Evolutionary conservation across 2,888 invertebrate species (phyloP), one percentile per base, ranked within the genome.

Genomic region (Melolontha melolontha): DNA sequence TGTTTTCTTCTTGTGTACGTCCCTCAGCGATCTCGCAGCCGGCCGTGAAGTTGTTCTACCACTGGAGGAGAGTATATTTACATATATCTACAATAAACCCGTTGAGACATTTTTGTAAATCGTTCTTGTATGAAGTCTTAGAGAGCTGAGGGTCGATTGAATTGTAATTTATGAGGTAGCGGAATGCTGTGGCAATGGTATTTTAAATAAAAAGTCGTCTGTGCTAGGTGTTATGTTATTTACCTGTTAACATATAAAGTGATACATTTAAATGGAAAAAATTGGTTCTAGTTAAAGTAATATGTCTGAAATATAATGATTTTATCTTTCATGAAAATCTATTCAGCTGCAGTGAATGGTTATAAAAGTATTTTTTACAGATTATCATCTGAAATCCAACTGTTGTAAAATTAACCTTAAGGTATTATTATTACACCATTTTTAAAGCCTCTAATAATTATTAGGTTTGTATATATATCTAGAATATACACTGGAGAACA

Each of bases 61-160:
- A 59, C 44, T 12, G 29, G 44, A 59, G 57, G 22, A 22, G 22
- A 22, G 22, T 4, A 22, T 59, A 59, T 59, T 59, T 59, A 59
- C 57, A 59, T 59, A 29, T 59, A 59, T 44, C 57, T 42, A 17
- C 22, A 12, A 47, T 59, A 59, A 59, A 59, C 57, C 57, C 57
- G 57, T 59, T 59, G 57, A 8, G 14, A 8, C 14, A 27, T 42
- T 44, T 59, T 59, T 59, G 44, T 59, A 59, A 59, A 44, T 59
- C 57, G 44, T 59, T 59, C 44, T 44, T 44, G 57, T 59, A 59
- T 59, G 57, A 59, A 59, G 57, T 40, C n/a, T 22, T 22, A 22
- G 22, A 22, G 22, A 22, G 22, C 22, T 22, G 22, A 22, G 22
- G 57, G 42, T 27, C 41, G 57, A 59, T 59, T 59, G 57, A 47